phyloP scores from a whole-genome alignment of 2,113 vertebrate genomes.

The Taurulus bubalis region DNA sequence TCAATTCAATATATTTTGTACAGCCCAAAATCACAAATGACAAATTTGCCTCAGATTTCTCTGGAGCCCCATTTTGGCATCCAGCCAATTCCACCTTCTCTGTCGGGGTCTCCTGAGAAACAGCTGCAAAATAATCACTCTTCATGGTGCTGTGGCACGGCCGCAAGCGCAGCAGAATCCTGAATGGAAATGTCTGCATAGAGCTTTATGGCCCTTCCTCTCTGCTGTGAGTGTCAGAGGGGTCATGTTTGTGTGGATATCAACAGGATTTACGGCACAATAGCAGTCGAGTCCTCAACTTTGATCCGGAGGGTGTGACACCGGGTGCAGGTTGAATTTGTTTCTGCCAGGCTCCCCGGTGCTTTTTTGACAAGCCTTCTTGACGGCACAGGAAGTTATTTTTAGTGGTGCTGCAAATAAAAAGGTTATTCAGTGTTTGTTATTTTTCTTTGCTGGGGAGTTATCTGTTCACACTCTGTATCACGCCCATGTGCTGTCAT shows the following conservation, averaged over 20 bases:
- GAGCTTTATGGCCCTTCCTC: conserved; percentile 50
- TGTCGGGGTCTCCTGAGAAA: conserved; percentile 12
- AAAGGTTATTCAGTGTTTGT: conserved; percentile 34
- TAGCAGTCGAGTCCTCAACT: conserved; percentile 62
- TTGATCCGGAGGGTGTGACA: conserved; percentile 72
- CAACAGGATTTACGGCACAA: conserved; percentile 79
- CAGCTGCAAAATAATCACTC: conserved; percentile 49
- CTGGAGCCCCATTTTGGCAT: background rate
- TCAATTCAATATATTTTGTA: too few species aligned
- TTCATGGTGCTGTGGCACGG: conserved; percentile 38
- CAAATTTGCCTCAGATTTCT: background rate
- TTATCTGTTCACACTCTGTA: conserved; percentile 19
- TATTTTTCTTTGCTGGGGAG: conserved; percentile 26
- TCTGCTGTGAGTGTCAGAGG: conserved; percentile 58
- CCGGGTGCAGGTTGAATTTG: conserved; percentile 41
- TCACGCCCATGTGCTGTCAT: background rate
- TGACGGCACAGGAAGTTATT: conserved; percentile 30
- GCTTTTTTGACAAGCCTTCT: conserved; percentile 46
- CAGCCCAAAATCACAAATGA: too few species aligned
- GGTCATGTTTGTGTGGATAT: conserved; percentile 79
- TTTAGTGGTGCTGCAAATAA: conserved; percentile 24
- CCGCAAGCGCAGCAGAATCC: conserved; percentile 45
- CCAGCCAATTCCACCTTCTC: conserved; percentile 34
- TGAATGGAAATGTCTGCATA: conserved; percentile 64
- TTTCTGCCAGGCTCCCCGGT: conserved; percentile 26